Conservation (phyloP, 1,140 invertebrate genomes). For the Scaptomyza graminum region DNA sequence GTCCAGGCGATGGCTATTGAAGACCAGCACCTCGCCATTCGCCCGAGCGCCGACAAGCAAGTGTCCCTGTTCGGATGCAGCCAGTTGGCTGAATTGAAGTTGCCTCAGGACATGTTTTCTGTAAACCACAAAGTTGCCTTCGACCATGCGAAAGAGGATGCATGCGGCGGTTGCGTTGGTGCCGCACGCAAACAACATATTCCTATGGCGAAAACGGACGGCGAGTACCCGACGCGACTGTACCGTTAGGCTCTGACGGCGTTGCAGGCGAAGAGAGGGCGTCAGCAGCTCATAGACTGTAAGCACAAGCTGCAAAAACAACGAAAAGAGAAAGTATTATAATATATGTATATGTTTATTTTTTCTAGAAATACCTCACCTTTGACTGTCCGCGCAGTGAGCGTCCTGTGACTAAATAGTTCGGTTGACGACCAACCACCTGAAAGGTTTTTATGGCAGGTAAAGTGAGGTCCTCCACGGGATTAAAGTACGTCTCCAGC, state of each 20-base stretch:
- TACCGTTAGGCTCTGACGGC: constrained; percentile 62
- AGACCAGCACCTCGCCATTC: constrained; percentile 67
- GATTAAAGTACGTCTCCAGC: constrained; percentile 74
- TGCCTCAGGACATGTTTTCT: constrained; percentile 50
- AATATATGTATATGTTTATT: too few relatives aligned
- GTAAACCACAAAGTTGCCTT: constrained; percentile 65
- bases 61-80: constrained; percentile 41
- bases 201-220: constrained; percentile 55
- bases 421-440: constrained; percentile 53
- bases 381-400: constrained; percentile 48
- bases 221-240: constrained; percentile 49
- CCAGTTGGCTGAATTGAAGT: constrained; percentile 51
- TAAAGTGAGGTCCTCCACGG: constrained; percentile 64
- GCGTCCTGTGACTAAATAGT: constrained; percentile 63
- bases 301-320: constrained; percentile 52
- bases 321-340: not conserved
- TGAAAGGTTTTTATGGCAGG: constrained; percentile 58
- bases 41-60: constrained; percentile 52
- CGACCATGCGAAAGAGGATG: constrained; percentile 64
- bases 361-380: constrained; percentile 38
- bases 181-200: constrained; percentile 63
- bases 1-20: constrained; percentile 65
- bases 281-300: constrained; percentile 56
- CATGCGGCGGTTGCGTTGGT: constrained; percentile 24
- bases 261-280: constrained; percentile 34